Base-by-base conservation (phyloP, 2,888 invertebrate genomes). In the Ophion obscuratus region DNA sequence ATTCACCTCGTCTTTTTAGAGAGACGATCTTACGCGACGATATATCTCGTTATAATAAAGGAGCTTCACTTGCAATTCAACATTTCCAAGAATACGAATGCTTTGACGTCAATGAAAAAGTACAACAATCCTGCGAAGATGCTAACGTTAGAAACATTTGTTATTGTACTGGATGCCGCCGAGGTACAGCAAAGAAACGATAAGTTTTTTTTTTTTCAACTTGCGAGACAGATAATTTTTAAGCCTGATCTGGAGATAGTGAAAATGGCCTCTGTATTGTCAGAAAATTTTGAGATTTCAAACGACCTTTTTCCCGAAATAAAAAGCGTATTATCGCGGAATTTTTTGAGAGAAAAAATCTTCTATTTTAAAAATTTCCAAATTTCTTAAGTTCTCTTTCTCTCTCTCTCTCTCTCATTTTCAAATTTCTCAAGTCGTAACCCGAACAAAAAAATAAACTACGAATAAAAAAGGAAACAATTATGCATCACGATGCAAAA, bases 51-150 rank as follows among this genome's bases (percentile, higher is more conserved):
- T 76, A 71, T 66, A 67, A 74, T 67, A 76, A 62, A 44, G 17
- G 20, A 79, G 47, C 40, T 47, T 75, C 57, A 66, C 31, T 74
- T 11, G 57, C 27, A 61, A 82, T 75, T 67, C 79, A 79, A 53
- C 10, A 66, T 74, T 86, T 83, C 83, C 66, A 9, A 62, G 85
- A 83, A 86, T 73, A 79, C 9, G 68, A 86, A 76, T 36, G 20
- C 83, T 44, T 66, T 77, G 82, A 83, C 81, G 80, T 83, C 83
- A 83, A 73, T 77, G n/a, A 62, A 36, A 59, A 61, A 62, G 62
- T 70, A 27, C 61, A 70, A 68, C 7, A 20, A 24, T n/a, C 4
- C 17, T 5, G 44, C 61, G 44, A 20, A 5, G 36, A 27, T 10
- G 66, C n/a, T 27, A 36, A 53, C 31, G 36, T 53, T 66, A 67